Evolutionary conservation across 37 sponge, comb jelly and placozoan genomes (phyloP).

Genomic region (Hexactinellida sp.): DNA sequence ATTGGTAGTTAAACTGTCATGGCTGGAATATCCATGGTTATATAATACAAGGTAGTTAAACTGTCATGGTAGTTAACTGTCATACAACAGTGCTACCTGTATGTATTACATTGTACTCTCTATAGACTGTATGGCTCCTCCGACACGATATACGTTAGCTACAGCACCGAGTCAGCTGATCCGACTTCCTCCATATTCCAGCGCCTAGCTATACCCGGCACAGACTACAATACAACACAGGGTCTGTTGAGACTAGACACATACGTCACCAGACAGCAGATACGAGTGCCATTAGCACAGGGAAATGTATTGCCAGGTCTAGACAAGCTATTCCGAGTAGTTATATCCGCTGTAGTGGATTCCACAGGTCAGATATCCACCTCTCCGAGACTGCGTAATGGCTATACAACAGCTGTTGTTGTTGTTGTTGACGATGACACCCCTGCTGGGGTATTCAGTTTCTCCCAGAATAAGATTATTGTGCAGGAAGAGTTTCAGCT

Average conservation of each 20-base stretch:
- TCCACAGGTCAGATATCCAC: not conserved
- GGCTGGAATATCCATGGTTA: too few relatives aligned
- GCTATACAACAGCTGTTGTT: conserved; percentile 21
- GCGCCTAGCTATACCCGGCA: not conserved
- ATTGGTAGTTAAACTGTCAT: too few relatives aligned
- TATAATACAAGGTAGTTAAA: too few relatives aligned
- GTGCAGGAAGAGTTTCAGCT: conserved; percentile 15
- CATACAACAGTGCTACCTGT: too few relatives aligned
- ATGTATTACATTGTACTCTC: not conserved
- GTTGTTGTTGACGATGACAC: conserved; percentile 48
- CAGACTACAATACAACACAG: not conserved
- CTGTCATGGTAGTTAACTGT: too few relatives aligned
- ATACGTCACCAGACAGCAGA: not conserved
- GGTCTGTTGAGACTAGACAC: not conserved
- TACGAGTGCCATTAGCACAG: not conserved
- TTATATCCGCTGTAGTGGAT: not conserved
- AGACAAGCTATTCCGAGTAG: not conserved
- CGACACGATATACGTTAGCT: not conserved
- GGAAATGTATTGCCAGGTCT: not conserved
- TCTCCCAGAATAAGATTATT: conserved; percentile 19
- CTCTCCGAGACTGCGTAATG: not conserved
- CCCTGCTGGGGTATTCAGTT: conserved; percentile 67
- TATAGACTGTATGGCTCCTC: not conserved
- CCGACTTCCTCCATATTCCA: not conserved
- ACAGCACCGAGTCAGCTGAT: not conserved